These are phyloP conservation scores for Dryomyza anilis DNA, from an alignment of 2,888 invertebrate species.

Conservation along the genomic window DNA sequence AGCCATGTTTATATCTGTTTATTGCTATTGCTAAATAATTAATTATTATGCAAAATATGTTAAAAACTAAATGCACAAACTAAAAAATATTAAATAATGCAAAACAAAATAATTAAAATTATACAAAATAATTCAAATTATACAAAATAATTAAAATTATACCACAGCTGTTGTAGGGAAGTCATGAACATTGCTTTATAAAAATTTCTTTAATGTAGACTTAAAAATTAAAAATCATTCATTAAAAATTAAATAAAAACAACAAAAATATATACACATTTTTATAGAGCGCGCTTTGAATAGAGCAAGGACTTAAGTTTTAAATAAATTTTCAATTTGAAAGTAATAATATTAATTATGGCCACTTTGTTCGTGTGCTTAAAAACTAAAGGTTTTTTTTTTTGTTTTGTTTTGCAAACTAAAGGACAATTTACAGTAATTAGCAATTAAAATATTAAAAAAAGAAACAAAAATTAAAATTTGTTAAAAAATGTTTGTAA, in stretches of 20 bases:
- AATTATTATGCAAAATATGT: too few relatives aligned
- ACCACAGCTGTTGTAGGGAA: constrained; percentile 24
- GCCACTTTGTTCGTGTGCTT: constrained; percentile 14
- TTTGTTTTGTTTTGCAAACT: not conserved
- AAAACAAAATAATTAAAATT: too few relatives aligned
- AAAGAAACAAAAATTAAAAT: not conserved
- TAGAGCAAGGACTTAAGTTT: not conserved
- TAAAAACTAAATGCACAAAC: too few relatives aligned
- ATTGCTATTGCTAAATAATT: too few relatives aligned
- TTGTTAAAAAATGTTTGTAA: not conserved
- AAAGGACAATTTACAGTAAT: not conserved
- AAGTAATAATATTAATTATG: too few relatives aligned
- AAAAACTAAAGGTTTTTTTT: not conserved
- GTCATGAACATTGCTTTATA: not conserved
- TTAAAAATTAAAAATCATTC: not conserved
- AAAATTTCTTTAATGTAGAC: not conserved
- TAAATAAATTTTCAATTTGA: not conserved
- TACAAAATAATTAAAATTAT: constrained; percentile 18
- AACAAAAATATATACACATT: not conserved
- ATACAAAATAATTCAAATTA: not conserved
- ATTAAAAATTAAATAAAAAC: not conserved
- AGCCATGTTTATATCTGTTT: too few relatives aligned
- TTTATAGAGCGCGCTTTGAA: not conserved
- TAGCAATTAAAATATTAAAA: not conserved
- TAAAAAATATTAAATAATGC: too few relatives aligned